Base-by-base conservation (phyloP, 2,888 invertebrate species). In the Drosophila peninsularis region DNA sequence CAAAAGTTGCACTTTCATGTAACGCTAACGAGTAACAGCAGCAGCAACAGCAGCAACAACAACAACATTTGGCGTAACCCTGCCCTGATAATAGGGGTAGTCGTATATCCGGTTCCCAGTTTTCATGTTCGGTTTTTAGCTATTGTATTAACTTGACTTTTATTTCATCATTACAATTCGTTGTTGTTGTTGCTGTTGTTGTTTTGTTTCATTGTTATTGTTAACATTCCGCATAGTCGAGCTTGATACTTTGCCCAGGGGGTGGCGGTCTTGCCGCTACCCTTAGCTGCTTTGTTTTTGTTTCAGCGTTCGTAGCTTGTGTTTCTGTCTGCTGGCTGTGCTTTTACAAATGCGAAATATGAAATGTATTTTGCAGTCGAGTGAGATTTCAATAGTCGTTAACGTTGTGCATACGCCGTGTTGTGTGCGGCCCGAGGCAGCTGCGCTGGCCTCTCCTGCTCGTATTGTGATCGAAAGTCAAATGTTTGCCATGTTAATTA, bases 1-100 rank as follows among this genome's bases (percentile, higher is more conserved):
- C 69, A 77, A 88, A 85, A 88, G 86, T 88, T 83, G 82, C 80
- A 85, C 86, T 88, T 88, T 88, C 80, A 86, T 80, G 86, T 84
- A 75, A 77, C 58, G 71, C 67, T 80, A 86, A 86, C 87, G 75
- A 78, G 85, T 65, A 64, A 66, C 74, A 74, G 34, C 50, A 76
- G 47, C 71, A 67, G 24, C 67, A 69, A 27, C 44, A 64, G 10
- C 17, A 67, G n/a, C 54, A 42, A 19, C 32, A 49, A 9, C 36
- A 65, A 27, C 50, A 45, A 42, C 32, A 57, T 30, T 52, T 39
- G 50, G 45, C 47, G 50, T 36, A 50, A 66, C 66, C 68, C 63
- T 72, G 42, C 47, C 52, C 83, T 62, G 73, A 80, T 67, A 83
- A 83, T 86, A 77, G 80, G 66, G 83, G 83, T 80, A 77, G 84